Percentiles rank a stretch among this genome's conserved stretches.
Evolutionary conservation across 35 echinoderm and acorn worm genomes (phyloP).

Genomic region (Hemicentrotus pulcherrimus): DNA sequence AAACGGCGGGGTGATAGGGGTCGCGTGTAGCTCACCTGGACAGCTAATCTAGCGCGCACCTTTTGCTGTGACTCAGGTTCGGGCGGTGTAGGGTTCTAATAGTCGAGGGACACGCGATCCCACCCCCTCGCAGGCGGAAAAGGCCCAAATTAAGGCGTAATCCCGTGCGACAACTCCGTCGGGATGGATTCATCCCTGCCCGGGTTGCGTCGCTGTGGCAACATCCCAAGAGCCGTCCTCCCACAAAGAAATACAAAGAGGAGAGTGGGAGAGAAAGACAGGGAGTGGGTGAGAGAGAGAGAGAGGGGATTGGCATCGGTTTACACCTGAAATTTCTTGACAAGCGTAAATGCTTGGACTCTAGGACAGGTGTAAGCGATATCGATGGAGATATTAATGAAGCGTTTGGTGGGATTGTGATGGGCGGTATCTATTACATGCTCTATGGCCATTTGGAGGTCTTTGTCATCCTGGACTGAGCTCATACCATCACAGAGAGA

Average conservation of each 20-base stretch:
- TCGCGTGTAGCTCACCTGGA: not conserved
- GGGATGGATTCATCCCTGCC: not conserved
- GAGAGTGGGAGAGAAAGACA: not conserved
- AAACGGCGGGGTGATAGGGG: not conserved
- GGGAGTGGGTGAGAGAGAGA: not conserved
- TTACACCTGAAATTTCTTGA: slow-evolving; percentile 44
- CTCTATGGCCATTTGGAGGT: not conserved
- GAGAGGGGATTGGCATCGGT: not conserved
- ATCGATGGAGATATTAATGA: slow-evolving; percentile 44
- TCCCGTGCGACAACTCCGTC: slow-evolving; percentile 16
- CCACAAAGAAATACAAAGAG: not conserved
- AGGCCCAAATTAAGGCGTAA: slow-evolving; percentile 43
- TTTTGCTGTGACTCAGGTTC: slow-evolving; percentile 25
- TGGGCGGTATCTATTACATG: slow-evolving; percentile 13
- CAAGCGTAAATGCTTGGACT: slow-evolving; percentile 20
- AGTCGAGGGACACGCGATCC: slow-evolving; percentile 30
- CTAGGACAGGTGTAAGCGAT: not conserved
- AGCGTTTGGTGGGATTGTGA: slow-evolving; percentile 33
- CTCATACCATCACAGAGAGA: not conserved
- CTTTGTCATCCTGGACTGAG: not conserved
- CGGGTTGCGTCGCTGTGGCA: not conserved
- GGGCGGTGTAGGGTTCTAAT: slow-evolving; percentile 32
- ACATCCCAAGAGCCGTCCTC: not conserved
- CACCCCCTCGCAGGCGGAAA: not conserved
- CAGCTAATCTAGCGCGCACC: slow-evolving; percentile 28